phyloP scores from a whole-genome alignment of 2,888 invertebrate species.

The Cataglyphis cursor region DNA sequence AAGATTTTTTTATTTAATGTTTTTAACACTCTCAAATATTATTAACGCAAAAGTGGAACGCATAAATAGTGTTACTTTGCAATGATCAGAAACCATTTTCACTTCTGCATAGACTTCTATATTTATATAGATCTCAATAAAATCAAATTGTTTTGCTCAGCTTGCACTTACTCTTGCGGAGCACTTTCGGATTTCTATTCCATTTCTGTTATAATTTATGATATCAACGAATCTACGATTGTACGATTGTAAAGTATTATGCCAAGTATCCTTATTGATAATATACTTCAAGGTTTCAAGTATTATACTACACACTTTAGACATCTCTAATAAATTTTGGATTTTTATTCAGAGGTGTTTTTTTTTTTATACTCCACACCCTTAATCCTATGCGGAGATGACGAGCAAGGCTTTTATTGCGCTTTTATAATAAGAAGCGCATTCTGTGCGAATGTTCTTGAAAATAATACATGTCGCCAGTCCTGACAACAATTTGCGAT shows the following conservation, averaged over 20 bases:
- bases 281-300: conserved; percentile 68
- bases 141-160: conserved; percentile 40
- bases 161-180: background rate
- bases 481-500: conserved; percentile 25
- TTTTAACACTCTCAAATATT: background rate
- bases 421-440: background rate
- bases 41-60: conserved; percentile 10
- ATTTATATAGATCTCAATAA: conserved; percentile 26
- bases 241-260: conserved; percentile 11
- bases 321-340: conserved; percentile 34
- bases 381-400: background rate
- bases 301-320: conserved; percentile 66
- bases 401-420: background rate
- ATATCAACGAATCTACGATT: conserved; percentile 29
- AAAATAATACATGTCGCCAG: conserved; percentile 28
- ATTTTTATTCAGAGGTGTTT: conserved; percentile 38
- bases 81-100: conserved; percentile 12
- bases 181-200: conserved; percentile 14
- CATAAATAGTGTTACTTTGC: conserved; percentile 23
- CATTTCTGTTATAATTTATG: background rate
- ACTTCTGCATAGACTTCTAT: background rate
- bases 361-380: background rate
- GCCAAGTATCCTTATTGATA: conserved; percentile 56
- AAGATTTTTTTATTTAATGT: background rate
- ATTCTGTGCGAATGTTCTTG: background rate